Conservation (phyloP, 2,113 vertebrate genomes). For the Gymnobelideus leadbeateri region DNA sequence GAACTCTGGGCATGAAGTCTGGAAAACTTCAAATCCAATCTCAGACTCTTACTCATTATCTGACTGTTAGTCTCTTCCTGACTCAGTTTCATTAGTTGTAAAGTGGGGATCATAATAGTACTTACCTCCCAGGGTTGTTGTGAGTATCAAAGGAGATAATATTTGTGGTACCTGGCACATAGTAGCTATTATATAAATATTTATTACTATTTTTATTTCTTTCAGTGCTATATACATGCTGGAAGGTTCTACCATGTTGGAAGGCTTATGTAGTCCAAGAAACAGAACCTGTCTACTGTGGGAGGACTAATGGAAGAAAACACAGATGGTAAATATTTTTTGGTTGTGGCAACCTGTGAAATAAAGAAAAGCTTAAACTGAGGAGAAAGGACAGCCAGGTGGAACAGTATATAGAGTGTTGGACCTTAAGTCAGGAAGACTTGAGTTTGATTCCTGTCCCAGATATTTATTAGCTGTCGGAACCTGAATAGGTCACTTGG, state of each 20-base stretch:
- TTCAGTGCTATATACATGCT: neutral
- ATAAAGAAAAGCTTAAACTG: neutral
- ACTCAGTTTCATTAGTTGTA: neutral
- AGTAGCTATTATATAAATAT: neutral
- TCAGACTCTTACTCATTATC: neutral
- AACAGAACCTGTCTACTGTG: neutral
- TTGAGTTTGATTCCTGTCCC: neutral
- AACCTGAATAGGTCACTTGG: too few species aligned
- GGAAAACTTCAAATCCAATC: neutral
- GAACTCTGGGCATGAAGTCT: neutral
- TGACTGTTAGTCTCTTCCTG: neutral
- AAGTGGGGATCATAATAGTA: neutral
- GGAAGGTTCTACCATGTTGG: neutral
- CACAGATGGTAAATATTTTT: neutral
- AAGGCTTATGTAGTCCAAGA: neutral
- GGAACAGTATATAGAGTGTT: neutral
- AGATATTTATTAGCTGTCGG: neutral
- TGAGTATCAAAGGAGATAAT: neutral
- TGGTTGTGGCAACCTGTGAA: neutral
- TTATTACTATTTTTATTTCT: neutral
- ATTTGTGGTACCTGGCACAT: neutral
- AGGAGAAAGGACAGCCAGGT: neutral
- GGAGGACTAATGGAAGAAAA: neutral
- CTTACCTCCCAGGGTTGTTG: neutral
- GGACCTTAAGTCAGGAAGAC: neutral